Percentiles rank a stretch among this genome's conserved stretches.
phyloP scores from a whole-genome alignment of 2,888 invertebrate species.

The Microctonus brassicae region DNA sequence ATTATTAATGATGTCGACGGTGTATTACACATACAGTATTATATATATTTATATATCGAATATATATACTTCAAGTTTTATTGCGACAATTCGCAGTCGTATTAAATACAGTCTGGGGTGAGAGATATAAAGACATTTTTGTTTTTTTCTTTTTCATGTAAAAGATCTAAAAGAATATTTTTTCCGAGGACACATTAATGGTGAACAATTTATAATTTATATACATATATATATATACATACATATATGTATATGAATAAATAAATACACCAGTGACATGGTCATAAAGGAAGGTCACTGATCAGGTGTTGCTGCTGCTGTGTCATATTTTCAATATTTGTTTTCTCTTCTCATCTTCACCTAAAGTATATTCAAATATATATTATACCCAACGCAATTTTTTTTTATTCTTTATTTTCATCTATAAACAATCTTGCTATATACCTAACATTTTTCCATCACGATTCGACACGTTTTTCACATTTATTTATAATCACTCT shows the following conservation, averaged over 20 bases:
- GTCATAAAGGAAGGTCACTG: constrained; percentile 19
- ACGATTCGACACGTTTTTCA: constrained; percentile 2
- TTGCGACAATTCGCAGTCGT: constrained; percentile 5
- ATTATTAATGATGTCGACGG: constrained; percentile 6
- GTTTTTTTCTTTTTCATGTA: neutral
- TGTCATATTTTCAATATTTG: constrained; percentile 6
- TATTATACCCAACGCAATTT: neutral
- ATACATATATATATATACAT: too few relatives aligned
- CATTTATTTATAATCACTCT: neutral
- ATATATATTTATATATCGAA: too few relatives aligned
- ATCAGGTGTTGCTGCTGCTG: constrained; percentile 10
- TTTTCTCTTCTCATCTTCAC: too few relatives aligned
- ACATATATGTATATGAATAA: too few relatives aligned
- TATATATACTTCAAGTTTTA: neutral
- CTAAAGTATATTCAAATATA: too few relatives aligned
- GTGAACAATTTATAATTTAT: neutral
- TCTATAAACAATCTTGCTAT: neutral
- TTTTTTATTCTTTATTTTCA: neutral
- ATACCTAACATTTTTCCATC: neutral
- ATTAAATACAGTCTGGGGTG: neutral
- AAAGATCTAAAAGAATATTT: constrained; percentile 1
- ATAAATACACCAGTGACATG: constrained; percentile 15
- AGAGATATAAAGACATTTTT: constrained; percentile 1
- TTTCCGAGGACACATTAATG: neutral
- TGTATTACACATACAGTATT: too few relatives aligned